phyloP scores from a whole-genome alignment of 2,113 vertebrate genomes.

The Grallaria varia region DNA sequence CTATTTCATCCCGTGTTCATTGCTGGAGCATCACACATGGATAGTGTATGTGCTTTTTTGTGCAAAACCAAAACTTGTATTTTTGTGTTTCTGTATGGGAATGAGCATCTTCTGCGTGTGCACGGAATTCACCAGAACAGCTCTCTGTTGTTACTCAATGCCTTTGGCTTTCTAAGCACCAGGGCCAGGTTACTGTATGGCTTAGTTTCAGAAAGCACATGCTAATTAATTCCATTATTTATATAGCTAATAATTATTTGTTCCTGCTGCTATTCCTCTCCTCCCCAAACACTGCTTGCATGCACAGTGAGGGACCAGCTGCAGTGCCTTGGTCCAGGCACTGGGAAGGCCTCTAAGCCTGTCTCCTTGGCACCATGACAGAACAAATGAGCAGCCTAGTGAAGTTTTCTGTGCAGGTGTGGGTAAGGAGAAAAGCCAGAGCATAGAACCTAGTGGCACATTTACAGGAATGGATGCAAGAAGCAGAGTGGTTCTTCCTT shows the following conservation, averaged over 20 bases:
- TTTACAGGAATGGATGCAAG: background rate
- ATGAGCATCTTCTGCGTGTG: background rate
- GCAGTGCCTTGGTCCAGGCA: background rate
- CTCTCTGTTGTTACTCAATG: background rate
- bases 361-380: background rate
- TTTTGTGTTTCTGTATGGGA: background rate
- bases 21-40: background rate
- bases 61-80: background rate
- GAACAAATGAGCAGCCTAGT: background rate
- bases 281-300: background rate
- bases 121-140: background rate
- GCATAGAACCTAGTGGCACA: background rate
- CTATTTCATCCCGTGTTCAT: background rate
- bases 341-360: background rate
- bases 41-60: background rate
- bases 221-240: slow-evolving; percentile 38
- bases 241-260: slow-evolving; percentile 23
- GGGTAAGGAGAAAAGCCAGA: background rate
- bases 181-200: background rate
- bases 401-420: background rate
- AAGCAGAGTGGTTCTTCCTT: background rate
- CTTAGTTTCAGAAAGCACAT: background rate
- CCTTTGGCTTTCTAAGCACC: background rate
- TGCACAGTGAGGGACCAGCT: background rate
- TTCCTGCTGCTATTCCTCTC: background rate